Evolutionary conservation across 2,888 invertebrate species (phyloP).

Genomic region (Horisme vitalbata): DNA sequence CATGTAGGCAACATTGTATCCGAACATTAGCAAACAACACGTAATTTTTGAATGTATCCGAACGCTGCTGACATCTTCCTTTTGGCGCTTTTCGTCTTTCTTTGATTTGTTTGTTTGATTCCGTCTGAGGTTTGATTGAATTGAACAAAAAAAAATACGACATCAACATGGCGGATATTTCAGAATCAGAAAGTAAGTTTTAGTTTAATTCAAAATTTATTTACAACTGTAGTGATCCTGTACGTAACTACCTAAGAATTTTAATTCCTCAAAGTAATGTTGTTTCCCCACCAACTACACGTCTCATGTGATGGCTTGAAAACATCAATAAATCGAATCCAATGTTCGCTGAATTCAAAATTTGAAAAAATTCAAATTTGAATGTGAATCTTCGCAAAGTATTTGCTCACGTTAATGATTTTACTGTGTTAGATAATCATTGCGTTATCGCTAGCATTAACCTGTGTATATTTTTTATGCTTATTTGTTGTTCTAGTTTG

Average conservation of each 20-base stretch:
- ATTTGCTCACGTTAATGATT: conserved; percentile 43
- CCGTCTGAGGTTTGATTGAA: too few species aligned
- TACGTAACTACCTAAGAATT: not conserved
- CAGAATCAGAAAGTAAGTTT: conserved; percentile 90
- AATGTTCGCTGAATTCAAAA: conserved; percentile 72
- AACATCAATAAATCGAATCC: conserved; percentile 29
- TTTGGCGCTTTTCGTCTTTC: conserved; percentile 72
- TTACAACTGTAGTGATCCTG: not conserved
- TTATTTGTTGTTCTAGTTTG: not conserved
- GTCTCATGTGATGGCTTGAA: conserved; percentile 4
- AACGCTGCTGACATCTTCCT: conserved; percentile 20
- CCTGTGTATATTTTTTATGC: too few species aligned
- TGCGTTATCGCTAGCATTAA: not conserved
- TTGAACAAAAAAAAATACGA: conserved; percentile 58
- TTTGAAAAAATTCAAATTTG: conserved; percentile 82
- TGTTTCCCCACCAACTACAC: not conserved
- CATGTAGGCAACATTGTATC: too few species aligned
- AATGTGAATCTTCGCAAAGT: conserved; percentile 61
- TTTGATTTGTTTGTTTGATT: too few species aligned
- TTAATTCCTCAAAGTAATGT: not conserved
- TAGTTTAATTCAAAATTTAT: conserved; percentile 42
- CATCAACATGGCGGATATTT: conserved; percentile 92
- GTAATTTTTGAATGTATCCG: conserved; percentile 5
- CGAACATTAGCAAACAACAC: too few species aligned
- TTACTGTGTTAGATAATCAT: conserved; percentile 3